Base-by-base conservation (phyloP, 2,888 invertebrate species). In the Automeris io region DNA sequence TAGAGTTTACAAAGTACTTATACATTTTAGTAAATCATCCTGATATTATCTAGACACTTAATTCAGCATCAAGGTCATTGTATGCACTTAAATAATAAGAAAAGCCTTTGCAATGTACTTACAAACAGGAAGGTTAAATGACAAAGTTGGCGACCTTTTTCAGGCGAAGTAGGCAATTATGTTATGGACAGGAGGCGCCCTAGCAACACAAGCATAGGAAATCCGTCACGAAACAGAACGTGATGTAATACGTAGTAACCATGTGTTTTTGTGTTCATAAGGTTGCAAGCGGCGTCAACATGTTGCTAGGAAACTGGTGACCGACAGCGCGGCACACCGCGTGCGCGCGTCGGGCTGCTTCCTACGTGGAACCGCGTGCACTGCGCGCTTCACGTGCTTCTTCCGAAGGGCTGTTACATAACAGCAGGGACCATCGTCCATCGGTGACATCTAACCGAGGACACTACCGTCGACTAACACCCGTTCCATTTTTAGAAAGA, bases 221-320 rank as follows among this genome's bases (percentile, higher is more conserved):
- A 58, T 63, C 48, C 21, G 42, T 43, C 41, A 43, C 50, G 51
- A 62, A 64, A 60, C 66, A 54, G 51, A 59, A 58, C 41, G 65
- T 83, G 83, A 83, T 83, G 82, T 83, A 83, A 82, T 73, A 68
- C 58, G 61, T 61, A 64, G 70, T 69, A 64, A 70, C 70, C 79
- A 80, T 78, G 79, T 81, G 82, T 79, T 79, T 70, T 80, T 79
- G 79, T 80, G 66, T 80, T 80, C 75, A 78, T 72, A 73, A 66
- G 80, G 77, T 78, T 76, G 80, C 72, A 72, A 69, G 70, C 66
- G 67, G 78, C 74, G 74, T 85, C 83, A 86, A 86, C 75, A 69
- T 78, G 83, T 86, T 86, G 85, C 85, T 86, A 86, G 80, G 85
- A 83, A 78, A 86, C 85, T 81, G 68, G 60, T 67, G 65, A 54